Evolutionary conservation across 2,888 invertebrate species (phyloP), one percentile per base, ranked within the genome.

Genomic region (Eupithecia pulchellata): DNA sequence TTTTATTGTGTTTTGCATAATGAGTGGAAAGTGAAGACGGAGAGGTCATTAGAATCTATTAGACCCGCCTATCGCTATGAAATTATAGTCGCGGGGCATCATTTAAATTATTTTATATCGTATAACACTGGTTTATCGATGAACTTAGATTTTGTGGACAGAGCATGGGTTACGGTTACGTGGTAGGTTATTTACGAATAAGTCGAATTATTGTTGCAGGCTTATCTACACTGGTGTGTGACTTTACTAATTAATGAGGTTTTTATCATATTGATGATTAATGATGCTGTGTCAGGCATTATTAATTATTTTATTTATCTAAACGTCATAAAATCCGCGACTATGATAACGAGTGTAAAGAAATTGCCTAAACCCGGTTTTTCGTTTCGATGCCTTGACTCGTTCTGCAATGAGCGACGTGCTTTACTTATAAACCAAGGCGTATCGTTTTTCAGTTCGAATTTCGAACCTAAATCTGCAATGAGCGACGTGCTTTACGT

Each of bases 1-100:
- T 86, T 89, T 86, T 88, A 85, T 86, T 85, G 83, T 85, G 82
- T 85, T 84, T 83, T 82, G 78, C 82, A 82, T 84, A 85, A 83
- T 84, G 75, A 80, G 77, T 83, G 70, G 76, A 77, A 77, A 77
- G 79, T 81, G 80, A 81, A 79, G 81, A 69, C 64, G 68, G 70
- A 72, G 42, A 60, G 70, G 69, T 72, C 71, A 68, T 75, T 76
- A 72, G 64, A 77, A 77, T 75, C 77, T 72, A 74, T 76, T 76
- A 76, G 75, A 71, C 67, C 70, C 72, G 69, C 74, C 71, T 69
- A 68, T 74, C 57, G 71, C 66, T 62, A 69, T 68, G 39, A 76
- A 76, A 75, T 77, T 76, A 74, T 76, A 55, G 66, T 57, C 66
- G 62, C 70, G 47, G 67, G 42, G 68, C 66, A 71, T 75, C 66